Evolutionary conservation across 2,797 vertebrate species (phyloP), one percentile per base, ranked within the genome.

Genomic region (Austrolebias charrua): DNA sequence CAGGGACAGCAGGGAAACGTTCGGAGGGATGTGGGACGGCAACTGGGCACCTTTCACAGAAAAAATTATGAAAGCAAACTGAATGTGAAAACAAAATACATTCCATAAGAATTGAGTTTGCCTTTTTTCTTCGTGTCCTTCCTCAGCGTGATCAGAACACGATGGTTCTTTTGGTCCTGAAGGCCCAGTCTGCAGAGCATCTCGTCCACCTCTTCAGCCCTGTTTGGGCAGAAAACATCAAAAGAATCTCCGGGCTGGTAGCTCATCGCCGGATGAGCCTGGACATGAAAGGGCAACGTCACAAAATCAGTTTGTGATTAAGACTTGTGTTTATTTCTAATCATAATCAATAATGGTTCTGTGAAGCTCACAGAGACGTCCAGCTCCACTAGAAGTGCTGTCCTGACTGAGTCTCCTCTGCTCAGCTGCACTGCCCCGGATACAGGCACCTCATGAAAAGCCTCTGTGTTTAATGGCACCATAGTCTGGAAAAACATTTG

Each of bases 241-340:
- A 98, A 96, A 18, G 95, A 92, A 80, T 99, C 96, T 43, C 98
- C 98, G 5, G 97, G 96, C 4, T 94, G 89, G 77, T 94, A 94
- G 24, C 81, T 75, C 79, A 95, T 83, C 6, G 56, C 40, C 8
- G 78, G 76, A 47, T 90, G 86, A 69, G 89, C 86, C 98, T 99
- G 6, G 28, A 16, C 66, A 74, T 61, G 18, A 38, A 60, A 61
- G 42, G 35, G 1, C 47, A 43, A 9, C 2, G 57, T 12, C 4
- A 40, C 4, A 38, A 24, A 52, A 42, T 57, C 10, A 57, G 60
- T n/a, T 1, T 19, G 2, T 2, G 19, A 57, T 42, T 11, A 6
- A 43, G 53, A 55, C 4, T 1, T 49, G 15, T 35, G 12, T 49
- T 45, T 51, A n/a, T n/a, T 47, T 6, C 4, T 51, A 16, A 2